Evolutionary conservation across 2,888 invertebrate genomes (phyloP), one percentile per base, ranked within the genome.

Genomic region (Chaitophorus viminalis): DNA sequence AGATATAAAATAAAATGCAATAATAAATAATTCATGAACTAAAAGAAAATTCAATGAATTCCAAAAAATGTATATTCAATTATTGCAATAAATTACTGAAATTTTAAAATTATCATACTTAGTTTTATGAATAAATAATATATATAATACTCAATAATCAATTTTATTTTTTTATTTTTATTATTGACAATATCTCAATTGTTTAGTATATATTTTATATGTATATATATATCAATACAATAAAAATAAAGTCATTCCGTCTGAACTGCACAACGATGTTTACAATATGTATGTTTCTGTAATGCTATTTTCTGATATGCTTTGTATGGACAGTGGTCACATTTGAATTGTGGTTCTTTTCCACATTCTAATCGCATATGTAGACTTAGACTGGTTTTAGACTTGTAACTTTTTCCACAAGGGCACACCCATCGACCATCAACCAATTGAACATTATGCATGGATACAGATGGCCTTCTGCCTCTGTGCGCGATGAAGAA

Each of bases 231-330:
- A 65, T 75, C 11, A 25, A 76, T 65, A 84, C 29, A 87, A 74
- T 74, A 60, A 79, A n/a, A 72, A 72, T 78, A 79, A 78, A 85
- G 85, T 87, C 79, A 87, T 87, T 79, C 86, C 70, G 86, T 86
- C 70, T 86, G 85, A 52, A 77, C 33, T 70, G 60, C 25, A 81
- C 77, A 82, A 3, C 81, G 68, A 77, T 89, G 88, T 75, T 88
- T 88, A 54, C 88, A 89, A 46, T 90, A 90, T 74, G 90, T 90
- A 82, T 91, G 91, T 79, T 90, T 90, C 36, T 90, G 90, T 90
- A 91, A 79, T 17, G 86, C 86, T 72, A 90, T 90, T 91, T 91
- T 89, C 89, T 91, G 90, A 82, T 91, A 91, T 65, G 91, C 90
- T 81, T 91, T 91, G 90, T 91, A 91, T 74, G 90, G 88, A 87